Percentiles rank a stretch among this genome's conserved stretches.
phyloP scores from a whole-genome alignment of 1,140 invertebrate species.

The Drosophila quadrilineata region DNA sequence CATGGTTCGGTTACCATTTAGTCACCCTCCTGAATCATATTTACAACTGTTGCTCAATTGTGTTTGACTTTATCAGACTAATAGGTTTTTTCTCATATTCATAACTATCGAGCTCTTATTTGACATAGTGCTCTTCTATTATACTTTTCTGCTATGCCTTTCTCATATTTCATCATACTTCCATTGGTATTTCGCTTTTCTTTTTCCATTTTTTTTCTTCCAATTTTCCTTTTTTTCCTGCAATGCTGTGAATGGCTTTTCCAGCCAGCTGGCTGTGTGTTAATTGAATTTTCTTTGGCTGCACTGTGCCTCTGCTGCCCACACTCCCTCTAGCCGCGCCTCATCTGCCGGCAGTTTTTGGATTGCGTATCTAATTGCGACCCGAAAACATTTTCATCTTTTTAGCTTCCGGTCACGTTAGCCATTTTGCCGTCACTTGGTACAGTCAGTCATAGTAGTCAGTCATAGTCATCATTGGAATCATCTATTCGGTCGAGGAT shows the following conservation, averaged over 20 bases:
- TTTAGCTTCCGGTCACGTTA: conserved; percentile 64
- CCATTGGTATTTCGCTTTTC: not conserved
- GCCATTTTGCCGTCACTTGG: conserved; percentile 29
- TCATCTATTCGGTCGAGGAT: conserved; percentile 12
- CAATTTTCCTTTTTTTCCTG: not conserved
- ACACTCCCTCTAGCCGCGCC: no score
- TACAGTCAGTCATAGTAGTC: not conserved
- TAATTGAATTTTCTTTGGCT: conserved; percentile 4
- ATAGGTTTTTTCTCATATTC: conserved; percentile 4
- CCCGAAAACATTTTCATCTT: conserved; percentile 69
- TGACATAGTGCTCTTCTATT: not conserved
- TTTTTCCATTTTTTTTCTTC: not conserved
- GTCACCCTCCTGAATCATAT: not conserved
- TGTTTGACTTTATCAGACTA: conserved; percentile 5
- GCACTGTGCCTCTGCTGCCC: no score
- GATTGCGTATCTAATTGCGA: conserved; percentile 54
- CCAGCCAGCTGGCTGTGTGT: not conserved
- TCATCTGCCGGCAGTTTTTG: no score
- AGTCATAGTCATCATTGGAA: not conserved
- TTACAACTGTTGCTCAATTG: conserved; percentile 18
- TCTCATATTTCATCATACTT: not conserved
- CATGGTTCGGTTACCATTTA: no score
- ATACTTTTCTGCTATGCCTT: not conserved
- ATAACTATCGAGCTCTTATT: not conserved
- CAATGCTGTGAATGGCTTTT: not conserved